Conservation (phyloP, 1,140 invertebrate species). For the Ips nitidus region DNA sequence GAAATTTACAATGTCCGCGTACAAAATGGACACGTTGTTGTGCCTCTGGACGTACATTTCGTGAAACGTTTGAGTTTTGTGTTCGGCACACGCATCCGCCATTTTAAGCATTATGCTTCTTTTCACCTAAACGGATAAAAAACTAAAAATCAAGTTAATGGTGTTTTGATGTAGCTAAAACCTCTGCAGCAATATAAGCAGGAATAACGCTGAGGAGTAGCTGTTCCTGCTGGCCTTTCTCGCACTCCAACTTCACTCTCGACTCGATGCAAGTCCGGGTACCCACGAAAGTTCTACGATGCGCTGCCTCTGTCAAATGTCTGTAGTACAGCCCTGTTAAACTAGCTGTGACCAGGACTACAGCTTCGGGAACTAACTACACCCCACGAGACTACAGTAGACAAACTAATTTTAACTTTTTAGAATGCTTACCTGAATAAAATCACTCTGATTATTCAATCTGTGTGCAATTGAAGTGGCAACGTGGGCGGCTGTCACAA, state of each 20-base stretch:
- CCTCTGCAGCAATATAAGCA: conserved; percentile 88
- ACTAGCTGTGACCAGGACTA: conserved; percentile 75
- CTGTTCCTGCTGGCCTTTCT: conserved; percentile 89
- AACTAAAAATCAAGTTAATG: background rate
- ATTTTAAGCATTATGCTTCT: conserved; percentile 91
- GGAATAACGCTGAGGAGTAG: conserved; percentile 90
- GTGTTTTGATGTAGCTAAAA: conserved; percentile 42
- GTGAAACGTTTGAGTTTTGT: conserved; percentile 79
- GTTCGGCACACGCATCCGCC: conserved; percentile 82
- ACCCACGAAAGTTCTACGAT: conserved; percentile 82
- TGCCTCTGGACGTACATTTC: conserved; percentile 97
- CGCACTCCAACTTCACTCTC: conserved; percentile 87
- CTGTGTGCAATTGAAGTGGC: conserved; percentile 55
- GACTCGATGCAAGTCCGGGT: conserved; percentile 90
- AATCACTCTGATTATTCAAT: conserved; percentile 53
- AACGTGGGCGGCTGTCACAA: conserved; percentile 62
- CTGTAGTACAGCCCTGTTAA: conserved; percentile 84
- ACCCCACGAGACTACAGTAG: conserved; percentile 23
- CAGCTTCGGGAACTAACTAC: conserved; percentile 73
- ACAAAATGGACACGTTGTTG: conserved; percentile 96
- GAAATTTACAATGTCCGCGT: conserved; percentile 98
- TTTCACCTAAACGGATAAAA: conserved; percentile 69
- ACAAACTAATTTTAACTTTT: background rate
- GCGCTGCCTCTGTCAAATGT: conserved; percentile 79
- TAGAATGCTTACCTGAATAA: conserved; percentile 55